Conservation (phyloP, 2,113 vertebrate species). For the Cervus canadensis region DNA sequence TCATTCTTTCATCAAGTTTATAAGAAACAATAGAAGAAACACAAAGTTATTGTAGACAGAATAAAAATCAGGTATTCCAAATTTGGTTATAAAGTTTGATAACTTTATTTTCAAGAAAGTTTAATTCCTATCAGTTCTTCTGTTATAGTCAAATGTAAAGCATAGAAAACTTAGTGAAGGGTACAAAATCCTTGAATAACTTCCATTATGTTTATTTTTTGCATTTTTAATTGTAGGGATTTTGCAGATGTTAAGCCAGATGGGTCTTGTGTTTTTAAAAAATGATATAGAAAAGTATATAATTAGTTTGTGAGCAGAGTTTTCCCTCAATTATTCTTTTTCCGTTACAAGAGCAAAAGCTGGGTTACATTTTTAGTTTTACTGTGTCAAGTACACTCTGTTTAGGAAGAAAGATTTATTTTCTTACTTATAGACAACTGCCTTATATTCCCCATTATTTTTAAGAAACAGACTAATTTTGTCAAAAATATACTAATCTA, state of each 20-base stretch:
- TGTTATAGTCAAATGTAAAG: not conserved
- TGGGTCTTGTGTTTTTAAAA: conserved; percentile 34
- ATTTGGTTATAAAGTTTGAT: not conserved
- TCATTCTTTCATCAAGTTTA: not conserved
- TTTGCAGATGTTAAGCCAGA: conserved; percentile 62
- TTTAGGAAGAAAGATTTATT: not conserved
- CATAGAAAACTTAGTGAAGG: not conserved
- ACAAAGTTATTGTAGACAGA: not conserved
- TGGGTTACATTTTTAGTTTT: conserved; percentile 13
- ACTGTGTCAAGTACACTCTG: not conserved
- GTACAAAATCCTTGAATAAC: conserved; percentile 26
- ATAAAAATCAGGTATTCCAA: not conserved
- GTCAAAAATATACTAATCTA: not conserved
- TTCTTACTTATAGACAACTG: not conserved
- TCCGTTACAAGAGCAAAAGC: conserved; percentile 20
- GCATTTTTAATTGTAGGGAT: conserved; percentile 49
- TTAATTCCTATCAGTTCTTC: not conserved
- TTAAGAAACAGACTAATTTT: not conserved
- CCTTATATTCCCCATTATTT: not conserved
- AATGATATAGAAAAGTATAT: conserved; percentile 51
- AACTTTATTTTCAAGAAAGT: not conserved
- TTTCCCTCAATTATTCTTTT: conserved; percentile 57
- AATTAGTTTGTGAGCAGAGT: conserved; percentile 58
- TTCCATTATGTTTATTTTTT: conserved; percentile 40
- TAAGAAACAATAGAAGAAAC: not conserved